Conservation (phyloP, 2,888 invertebrate species). For the Dicranocentrus wangi region DNA sequence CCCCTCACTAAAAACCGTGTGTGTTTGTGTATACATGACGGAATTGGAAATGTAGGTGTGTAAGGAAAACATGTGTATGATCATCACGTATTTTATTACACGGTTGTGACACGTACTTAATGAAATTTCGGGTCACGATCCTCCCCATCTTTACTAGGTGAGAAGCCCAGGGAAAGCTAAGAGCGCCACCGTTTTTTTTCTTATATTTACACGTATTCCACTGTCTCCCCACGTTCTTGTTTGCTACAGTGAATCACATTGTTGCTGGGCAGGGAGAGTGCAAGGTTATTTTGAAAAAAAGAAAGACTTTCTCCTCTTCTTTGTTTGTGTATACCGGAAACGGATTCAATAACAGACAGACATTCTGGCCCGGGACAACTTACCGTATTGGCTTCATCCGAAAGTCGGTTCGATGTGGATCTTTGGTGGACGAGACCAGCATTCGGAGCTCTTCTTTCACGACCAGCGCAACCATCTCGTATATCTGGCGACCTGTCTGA, state of each 20-base stretch:
- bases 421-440: slow-evolving; percentile 64
- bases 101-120: slow-evolving; percentile 68
- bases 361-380: slow-evolving; percentile 11
- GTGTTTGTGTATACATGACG: not conserved
- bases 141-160: slow-evolving; percentile 43
- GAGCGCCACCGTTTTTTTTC: slow-evolving; percentile 5
- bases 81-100: slow-evolving; percentile 69
- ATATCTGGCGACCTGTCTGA: slow-evolving; percentile 71
- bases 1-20: too few relatives aligned
- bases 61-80: slow-evolving; percentile 65
- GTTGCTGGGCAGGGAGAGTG: not conserved
- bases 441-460: slow-evolving; percentile 69
- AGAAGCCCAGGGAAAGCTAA: slow-evolving; percentile 10
- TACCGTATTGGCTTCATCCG: slow-evolving; percentile 67
- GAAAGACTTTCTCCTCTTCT: slow-evolving; percentile 8
- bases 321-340: too few relatives aligned
- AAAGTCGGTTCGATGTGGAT: slow-evolving; percentile 62
- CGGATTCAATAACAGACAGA: too few relatives aligned
- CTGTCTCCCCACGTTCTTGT: not conserved
- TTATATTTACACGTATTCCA: not conserved
- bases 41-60: slow-evolving; percentile 15
- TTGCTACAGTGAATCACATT: slow-evolving; percentile 1
- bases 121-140: slow-evolving; percentile 70
- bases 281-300: slow-evolving; percentile 28
- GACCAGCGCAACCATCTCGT: slow-evolving; percentile 69